Percentiles rank a stretch among this genome's conserved stretches.
phyloP scores from a whole-genome alignment of 2,797 vertebrate genomes.

The Tangara arthus region DNA sequence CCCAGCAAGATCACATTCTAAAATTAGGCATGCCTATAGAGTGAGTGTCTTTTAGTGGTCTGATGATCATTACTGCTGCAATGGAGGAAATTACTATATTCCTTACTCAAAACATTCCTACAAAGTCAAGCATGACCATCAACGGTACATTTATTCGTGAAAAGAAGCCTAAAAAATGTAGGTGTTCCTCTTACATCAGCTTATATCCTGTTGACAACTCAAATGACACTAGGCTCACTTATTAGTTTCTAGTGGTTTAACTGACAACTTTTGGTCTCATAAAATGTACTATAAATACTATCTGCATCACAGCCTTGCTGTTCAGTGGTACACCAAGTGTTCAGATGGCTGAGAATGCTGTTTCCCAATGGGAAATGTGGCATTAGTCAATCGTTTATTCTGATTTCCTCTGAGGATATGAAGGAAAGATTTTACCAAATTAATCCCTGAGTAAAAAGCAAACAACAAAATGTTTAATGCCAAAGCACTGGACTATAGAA shows the following conservation, averaged over 20 bases:
- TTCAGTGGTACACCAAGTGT: conserved; percentile 15
- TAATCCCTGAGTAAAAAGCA: not conserved
- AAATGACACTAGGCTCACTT: conserved; percentile 57
- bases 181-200: conserved; percentile 59
- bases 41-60: not conserved
- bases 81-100: conserved; percentile 27
- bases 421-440: conserved; percentile 20
- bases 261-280: conserved; percentile 65
- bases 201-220: conserved; percentile 70
- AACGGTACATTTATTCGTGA: not conserved
- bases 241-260: conserved; percentile 72
- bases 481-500: not conserved
- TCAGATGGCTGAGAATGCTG: conserved; percentile 41
- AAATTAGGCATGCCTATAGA: not conserved
- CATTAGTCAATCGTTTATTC: not conserved
- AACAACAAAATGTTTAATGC: not conserved
- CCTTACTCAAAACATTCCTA: conserved; percentile 47
- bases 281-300: conserved; percentile 66
- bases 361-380: conserved; percentile 54
- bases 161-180: conserved; percentile 45
- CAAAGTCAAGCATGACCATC: not conserved
- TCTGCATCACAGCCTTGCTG: conserved; percentile 13
- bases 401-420: conserved; percentile 20
- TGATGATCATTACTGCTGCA: not conserved
- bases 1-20: not conserved